Conservation (phyloP, 2,888 invertebrate genomes). For the Ormyrus rosae region DNA sequence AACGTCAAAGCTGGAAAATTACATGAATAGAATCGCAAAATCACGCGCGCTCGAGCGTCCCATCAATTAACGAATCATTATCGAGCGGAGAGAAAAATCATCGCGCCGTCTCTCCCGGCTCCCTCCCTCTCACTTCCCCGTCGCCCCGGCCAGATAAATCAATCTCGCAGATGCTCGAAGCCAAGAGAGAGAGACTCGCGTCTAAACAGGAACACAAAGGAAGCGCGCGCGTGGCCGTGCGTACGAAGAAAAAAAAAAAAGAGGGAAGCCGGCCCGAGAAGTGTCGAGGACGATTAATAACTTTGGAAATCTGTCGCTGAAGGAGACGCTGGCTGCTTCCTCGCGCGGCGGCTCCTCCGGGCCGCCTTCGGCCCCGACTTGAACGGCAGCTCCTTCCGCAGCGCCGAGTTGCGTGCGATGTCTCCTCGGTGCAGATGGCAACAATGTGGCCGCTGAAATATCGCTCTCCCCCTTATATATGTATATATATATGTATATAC, state of each 20-base stretch:
- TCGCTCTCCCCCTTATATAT: conserved; percentile 62
- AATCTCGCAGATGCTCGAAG: conserved; percentile 46
- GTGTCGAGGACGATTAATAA: conserved; percentile 72
- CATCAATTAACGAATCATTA: conserved; percentile 37
- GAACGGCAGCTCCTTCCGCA: too few species aligned
- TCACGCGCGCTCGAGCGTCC: background rate
- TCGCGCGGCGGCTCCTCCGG: background rate
- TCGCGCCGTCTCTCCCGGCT: background rate
- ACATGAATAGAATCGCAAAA: too few species aligned
- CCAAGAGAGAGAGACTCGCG: background rate
- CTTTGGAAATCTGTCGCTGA: conserved; percentile 72
- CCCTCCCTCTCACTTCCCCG: background rate
- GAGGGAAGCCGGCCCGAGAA: background rate
- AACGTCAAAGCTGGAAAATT: too few species aligned
- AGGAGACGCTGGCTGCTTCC: conserved; percentile 35
- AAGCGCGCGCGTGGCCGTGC: conserved; percentile 24
- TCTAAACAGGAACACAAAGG: background rate
- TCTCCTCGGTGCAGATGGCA: conserved; percentile 74
- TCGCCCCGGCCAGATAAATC: conserved; percentile 44
- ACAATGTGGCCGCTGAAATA: conserved; percentile 75
- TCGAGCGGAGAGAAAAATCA: background rate
- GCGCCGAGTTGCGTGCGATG: conserved; percentile 39
- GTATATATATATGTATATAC: conserved; percentile 32
- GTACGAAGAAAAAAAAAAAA: background rate
- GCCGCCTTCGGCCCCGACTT: too few species aligned